phyloP scores from a whole-genome alignment of 2,113 vertebrate genomes.

The Danionella cerebrum region DNA sequence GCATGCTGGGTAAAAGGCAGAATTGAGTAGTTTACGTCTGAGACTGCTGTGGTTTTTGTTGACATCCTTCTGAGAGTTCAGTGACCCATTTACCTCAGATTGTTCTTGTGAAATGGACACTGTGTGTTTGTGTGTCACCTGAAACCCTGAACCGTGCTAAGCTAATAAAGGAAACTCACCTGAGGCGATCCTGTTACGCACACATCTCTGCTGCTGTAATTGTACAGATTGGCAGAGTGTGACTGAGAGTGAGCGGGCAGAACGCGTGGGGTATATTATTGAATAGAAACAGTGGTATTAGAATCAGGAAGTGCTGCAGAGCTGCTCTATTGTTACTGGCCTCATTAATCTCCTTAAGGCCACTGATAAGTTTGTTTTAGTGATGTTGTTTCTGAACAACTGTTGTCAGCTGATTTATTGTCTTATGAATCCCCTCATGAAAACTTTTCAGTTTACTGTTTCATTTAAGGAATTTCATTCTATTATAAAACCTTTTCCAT shows the following conservation, averaged over 20 bases:
- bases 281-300: not conserved
- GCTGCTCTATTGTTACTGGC: not conserved
- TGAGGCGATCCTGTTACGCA: constrained; percentile 34
- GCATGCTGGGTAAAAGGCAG: constrained; percentile 19
- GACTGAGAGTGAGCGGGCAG: no score
- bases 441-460: no score
- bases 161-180: constrained; percentile 26
- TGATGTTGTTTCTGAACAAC: no score
- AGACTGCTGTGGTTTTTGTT: not conserved
- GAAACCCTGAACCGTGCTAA: constrained; percentile 33
- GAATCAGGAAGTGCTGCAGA: not conserved
- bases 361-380: no score
- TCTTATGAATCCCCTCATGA: no score
- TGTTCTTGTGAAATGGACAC: constrained; percentile 23
- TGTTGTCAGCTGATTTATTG: no score
- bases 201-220: not conserved
- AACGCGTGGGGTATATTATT: no score
- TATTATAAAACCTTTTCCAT: no score
- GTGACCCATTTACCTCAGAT: constrained; percentile 13
- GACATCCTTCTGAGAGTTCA: not conserved
- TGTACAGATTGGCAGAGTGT: not conserved
- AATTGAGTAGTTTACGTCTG: not conserved
- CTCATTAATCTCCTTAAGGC: constrained; percentile 1
- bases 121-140: constrained; percentile 46
- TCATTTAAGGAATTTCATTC: no score